Conservation (phyloP, 2,797 vertebrate genomes). For the Takifugu rubripes region DNA sequence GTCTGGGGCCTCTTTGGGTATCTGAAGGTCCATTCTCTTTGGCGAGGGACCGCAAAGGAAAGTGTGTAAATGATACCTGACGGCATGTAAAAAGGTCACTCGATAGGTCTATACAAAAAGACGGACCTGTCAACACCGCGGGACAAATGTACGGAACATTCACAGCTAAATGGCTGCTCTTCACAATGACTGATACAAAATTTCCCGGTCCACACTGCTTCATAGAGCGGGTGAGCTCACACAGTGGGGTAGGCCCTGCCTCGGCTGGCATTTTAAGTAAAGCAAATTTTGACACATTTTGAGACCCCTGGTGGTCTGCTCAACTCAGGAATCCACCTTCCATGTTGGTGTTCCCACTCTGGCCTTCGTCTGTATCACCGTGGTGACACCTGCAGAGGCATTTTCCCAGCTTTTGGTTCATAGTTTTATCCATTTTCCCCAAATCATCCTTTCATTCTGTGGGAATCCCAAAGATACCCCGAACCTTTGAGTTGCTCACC, state of each 20-base stretch:
- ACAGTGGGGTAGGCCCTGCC: not conserved
- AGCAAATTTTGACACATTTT: not conserved
- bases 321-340: not conserved
- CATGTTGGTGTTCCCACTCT: not conserved
- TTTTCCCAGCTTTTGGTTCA: too few relatives aligned
- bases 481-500: conserved; percentile 52
- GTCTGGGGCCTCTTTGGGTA: conserved; percentile 41
- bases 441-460: too few relatives aligned
- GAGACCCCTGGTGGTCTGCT: not conserved
- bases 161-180: conserved; percentile 5
- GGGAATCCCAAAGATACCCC: conserved; percentile 3
- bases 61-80: conserved; percentile 63
- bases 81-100: conserved; percentile 60
- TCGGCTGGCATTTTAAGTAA: not conserved
- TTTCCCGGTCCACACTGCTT: not conserved
- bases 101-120: conserved; percentile 33
- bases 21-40: conserved; percentile 52
- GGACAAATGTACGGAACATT: conserved; percentile 15
- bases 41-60: conserved; percentile 53
- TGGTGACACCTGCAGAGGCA: not conserved
- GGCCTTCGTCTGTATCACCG: not conserved
- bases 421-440: too few relatives aligned
- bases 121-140: conserved; percentile 32
- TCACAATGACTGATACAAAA: not conserved
- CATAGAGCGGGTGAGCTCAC: too few relatives aligned